Percentiles rank a stretch among this genome's conserved stretches.
Conservation (phyloP, 2,797 vertebrate genomes). For the Phataginus tricuspis region DNA sequence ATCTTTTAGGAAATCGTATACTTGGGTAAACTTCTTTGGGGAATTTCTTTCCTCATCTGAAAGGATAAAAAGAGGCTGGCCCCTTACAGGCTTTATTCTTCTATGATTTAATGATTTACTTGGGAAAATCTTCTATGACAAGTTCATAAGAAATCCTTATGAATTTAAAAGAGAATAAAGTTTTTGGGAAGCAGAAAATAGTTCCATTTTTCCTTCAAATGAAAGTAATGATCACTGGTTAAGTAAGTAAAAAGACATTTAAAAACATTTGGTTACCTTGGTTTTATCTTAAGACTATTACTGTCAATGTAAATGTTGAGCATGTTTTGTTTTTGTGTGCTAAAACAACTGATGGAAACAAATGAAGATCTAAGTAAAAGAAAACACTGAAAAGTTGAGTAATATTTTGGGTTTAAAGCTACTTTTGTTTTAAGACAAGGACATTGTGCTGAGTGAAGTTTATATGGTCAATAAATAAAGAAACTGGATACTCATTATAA, state of each 20-base stretch:
- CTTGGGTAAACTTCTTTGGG: background rate
- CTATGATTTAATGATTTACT: background rate
- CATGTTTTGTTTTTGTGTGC: background rate
- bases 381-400: background rate
- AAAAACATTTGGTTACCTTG: background rate
- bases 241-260: background rate
- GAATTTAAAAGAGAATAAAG: background rate
- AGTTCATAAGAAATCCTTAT: background rate
- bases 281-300: background rate
- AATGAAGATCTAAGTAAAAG: background rate
- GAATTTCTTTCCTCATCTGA: background rate
- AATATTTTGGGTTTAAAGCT: background rate
- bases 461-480: background rate
- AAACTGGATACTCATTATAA: no score
- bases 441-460: background rate
- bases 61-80: background rate
- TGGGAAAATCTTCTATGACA: no score
- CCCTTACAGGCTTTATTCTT: background rate
- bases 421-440: background rate
- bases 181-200: background rate
- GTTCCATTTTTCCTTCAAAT: background rate
- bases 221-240: background rate
- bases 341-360: background rate
- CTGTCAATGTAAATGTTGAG: background rate
- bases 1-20: background rate